A percentile compares a stretch with the other conserved stretches of the same genome.
Conservation (phyloP, 2,888 invertebrate species). For the Coelinius sp. region DNA sequence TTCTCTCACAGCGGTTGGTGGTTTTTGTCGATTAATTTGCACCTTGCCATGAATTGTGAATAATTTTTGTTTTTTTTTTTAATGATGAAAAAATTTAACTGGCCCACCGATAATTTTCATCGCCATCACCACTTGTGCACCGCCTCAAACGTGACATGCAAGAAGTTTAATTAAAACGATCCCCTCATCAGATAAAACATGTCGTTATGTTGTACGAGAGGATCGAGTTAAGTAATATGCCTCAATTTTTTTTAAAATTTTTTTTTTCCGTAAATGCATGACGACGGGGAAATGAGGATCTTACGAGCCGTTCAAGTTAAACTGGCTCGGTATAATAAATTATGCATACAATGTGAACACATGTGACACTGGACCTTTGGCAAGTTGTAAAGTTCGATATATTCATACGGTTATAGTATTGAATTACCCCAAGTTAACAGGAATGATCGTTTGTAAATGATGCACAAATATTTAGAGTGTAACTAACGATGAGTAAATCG, state of each 20-base stretch:
- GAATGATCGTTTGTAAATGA: background rate
- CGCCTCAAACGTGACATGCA: constrained; percentile 32
- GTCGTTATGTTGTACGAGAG: constrained; percentile 5
- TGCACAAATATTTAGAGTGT: constrained; percentile 12
- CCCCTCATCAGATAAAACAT: constrained; percentile 30
- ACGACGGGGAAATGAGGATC: background rate
- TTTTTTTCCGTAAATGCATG: background rate
- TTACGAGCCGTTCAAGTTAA: background rate
- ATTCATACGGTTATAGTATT: constrained; percentile 12
- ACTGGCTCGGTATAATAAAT: constrained; percentile 2
- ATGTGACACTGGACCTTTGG: constrained; percentile 28
- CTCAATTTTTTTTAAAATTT: background rate
- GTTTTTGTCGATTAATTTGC: constrained; percentile 27
- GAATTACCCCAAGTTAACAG: background rate
- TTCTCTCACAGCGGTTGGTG: background rate
- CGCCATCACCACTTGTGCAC: constrained; percentile 30
- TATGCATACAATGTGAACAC: constrained; percentile 20
- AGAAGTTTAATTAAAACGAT: constrained; percentile 37
- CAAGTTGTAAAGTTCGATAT: constrained; percentile 29
- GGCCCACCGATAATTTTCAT: constrained; percentile 30
- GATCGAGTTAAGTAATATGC: constrained; percentile 29
- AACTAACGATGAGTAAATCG: constrained; percentile 12
- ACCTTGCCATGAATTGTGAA: constrained; percentile 29
- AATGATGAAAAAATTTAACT: constrained; percentile 26
- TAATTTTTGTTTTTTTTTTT: too few species aligned